Evolutionary conservation across 2,113 vertebrate genomes (phyloP).

Genomic region (Pontoporia blainvillei): DNA sequence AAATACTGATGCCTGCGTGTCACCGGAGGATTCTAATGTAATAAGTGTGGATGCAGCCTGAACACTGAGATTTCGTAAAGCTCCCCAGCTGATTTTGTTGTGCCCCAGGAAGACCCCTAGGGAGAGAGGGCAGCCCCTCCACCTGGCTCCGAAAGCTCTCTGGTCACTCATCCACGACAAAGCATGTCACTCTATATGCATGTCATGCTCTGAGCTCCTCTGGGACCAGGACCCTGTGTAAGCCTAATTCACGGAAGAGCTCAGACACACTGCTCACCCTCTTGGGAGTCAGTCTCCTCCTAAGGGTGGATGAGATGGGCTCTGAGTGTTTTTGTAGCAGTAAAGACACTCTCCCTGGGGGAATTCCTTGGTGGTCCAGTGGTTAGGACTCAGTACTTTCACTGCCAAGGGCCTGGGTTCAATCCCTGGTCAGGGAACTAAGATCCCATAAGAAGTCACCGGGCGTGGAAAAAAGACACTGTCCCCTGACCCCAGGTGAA

Average conservation of each 20-base stretch:
- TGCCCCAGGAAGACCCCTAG: not conserved
- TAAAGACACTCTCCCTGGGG: not conserved
- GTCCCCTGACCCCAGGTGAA: not conserved
- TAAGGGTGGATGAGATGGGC: too few species aligned
- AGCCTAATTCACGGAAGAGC: not conserved
- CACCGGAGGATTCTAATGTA: not conserved
- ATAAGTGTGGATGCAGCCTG: not conserved
- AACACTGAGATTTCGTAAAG: not conserved
- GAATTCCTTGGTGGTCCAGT: not conserved
- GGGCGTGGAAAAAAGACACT: not conserved
- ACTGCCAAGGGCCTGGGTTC: not conserved
- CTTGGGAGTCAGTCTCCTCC: not conserved
- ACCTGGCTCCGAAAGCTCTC: not conserved
- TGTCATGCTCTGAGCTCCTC: not conserved
- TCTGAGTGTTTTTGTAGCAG: fast-evolving
- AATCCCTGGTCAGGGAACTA: not conserved
- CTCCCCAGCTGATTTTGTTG: not conserved
- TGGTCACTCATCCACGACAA: not conserved
- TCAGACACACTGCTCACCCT: not conserved
- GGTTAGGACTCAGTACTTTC: not conserved
- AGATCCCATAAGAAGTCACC: not conserved
- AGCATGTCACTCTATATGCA: not conserved
- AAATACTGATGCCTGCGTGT: not conserved
- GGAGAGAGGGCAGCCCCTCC: not conserved
- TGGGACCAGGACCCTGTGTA: not conserved